Conservation (phyloP, 2,113 vertebrate species). For the Stomatorhinus ivindoensis region DNA sequence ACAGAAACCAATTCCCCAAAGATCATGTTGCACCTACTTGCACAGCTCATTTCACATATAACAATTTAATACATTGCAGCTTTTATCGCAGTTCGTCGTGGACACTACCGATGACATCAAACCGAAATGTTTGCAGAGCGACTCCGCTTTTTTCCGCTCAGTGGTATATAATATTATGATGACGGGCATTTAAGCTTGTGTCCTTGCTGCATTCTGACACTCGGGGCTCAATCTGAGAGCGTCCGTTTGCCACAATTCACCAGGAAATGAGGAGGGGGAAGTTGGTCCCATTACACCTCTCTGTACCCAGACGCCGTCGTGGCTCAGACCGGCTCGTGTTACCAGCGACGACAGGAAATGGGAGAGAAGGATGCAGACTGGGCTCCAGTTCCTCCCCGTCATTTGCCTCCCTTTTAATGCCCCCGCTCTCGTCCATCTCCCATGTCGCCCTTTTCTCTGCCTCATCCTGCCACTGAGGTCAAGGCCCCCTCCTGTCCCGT, state of each 20-base stretch:
- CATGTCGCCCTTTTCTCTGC: background rate
- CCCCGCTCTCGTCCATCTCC: background rate
- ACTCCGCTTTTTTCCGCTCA: background rate
- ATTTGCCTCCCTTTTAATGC: background rate
- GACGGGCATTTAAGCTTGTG: background rate
- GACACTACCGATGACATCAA: background rate
- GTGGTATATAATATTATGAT: background rate
- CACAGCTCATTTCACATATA: background rate
- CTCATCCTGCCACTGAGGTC: background rate
- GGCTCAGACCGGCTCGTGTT: background rate
- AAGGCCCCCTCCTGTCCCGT: background rate
- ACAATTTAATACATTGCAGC: background rate
- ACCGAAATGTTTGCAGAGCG: background rate
- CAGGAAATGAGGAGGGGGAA: background rate
- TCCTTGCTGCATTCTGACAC: background rate
- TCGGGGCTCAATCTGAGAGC: background rate
- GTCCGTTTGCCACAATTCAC: background rate
- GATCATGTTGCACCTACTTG: background rate
- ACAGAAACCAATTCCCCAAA: background rate
- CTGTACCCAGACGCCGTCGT: background rate
- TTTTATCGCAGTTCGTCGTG: background rate
- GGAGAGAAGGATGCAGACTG: background rate
- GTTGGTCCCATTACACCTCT: background rate
- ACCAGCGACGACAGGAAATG: background rate
- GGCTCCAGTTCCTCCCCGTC: background rate